phyloP scores from a whole-genome alignment of 1,140 invertebrate genomes.

The Papilio aristodemus region DNA sequence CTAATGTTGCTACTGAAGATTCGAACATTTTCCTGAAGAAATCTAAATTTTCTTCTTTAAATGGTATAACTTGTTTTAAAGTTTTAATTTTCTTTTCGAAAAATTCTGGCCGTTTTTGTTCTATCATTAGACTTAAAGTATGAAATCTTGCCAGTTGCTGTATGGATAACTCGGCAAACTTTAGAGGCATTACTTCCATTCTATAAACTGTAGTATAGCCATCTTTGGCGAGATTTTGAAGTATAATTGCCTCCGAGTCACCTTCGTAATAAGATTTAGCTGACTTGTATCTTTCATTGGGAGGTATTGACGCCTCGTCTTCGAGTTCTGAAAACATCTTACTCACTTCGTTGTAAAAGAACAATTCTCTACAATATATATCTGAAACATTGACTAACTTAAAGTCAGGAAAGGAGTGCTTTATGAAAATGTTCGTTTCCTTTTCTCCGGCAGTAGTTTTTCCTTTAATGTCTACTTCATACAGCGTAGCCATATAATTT shows the following conservation, averaged over 20 bases:
- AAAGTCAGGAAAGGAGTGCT: conserved; percentile 30
- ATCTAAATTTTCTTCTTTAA: conserved; percentile 48
- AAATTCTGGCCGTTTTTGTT: conserved; percentile 44
- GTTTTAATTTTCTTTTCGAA: conserved; percentile 40
- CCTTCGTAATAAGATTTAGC: conserved; percentile 37
- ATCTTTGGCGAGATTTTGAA: conserved; percentile 43
- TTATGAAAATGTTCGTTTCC: conserved; percentile 41
- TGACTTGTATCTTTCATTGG: conserved; percentile 40
- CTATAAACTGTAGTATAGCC: conserved; percentile 43
- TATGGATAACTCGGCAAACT: conserved; percentile 43
- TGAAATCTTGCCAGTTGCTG: conserved; percentile 50
- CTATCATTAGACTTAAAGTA: conserved; percentile 42
- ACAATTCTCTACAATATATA: conserved; percentile 36
- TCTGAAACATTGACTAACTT: conserved; percentile 7
- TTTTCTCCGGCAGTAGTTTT: conserved; percentile 30
- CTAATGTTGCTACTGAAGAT: conserved; percentile 43
- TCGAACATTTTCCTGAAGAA: conserved; percentile 49
- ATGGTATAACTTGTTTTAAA: conserved; percentile 54
- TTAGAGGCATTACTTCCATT: conserved; percentile 40
- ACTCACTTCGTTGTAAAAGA: conserved; percentile 43
- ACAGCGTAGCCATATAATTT: conserved; percentile 40
- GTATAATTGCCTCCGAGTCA: conserved; percentile 38
- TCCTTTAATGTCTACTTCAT: conserved; percentile 41
- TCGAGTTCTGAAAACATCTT: conserved; percentile 39
- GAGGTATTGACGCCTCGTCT: conserved; percentile 41